Base-by-base conservation (phyloP, 1,140 invertebrate genomes). In the Euwallacea fornicatus region DNA sequence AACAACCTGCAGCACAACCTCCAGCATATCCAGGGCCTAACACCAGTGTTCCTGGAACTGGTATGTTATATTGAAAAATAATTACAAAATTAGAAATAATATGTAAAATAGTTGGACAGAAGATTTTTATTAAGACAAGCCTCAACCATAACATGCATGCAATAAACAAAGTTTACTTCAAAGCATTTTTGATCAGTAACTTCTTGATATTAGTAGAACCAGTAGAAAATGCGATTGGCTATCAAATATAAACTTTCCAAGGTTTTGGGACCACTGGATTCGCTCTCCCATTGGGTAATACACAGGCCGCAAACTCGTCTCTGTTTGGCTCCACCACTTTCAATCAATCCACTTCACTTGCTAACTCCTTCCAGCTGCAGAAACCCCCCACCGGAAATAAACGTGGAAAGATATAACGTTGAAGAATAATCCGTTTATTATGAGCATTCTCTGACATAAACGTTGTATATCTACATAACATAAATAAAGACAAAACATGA, bases 301-400 rank as follows among this genome's bases (percentile, higher is more conserved):
- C 21, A 4, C 21, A 33, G 21, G 21, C 21, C 21, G 21, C 21
- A 33, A 33, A 33, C 21, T 33, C 21, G 21, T 33, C 21, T 33
- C 64, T 74, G 21, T 77, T 77, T 64, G 74, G 74, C 43, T 70
- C 55, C 59, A 56, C 16, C 21, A 60, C 42, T 69, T 74, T 75
- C 53, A 71, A 68, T 7, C 54, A 69, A 42, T 42, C 67, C 9
- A 33, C 21, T 7, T 41, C 59, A 1, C 69, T 75, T 63, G 68
- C 67, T 15, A 62, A 44, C 62, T 62, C 67, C 54, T 78, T 78
- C 64, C 74, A 77, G 56, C 56, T 78, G 15, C 77, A 78, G 60
- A 77, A 78, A 61, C 77, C 77, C 3, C 77, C 76, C 13, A 69
- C 73, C 2, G 76, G 77, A 43, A 74, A 70, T 58, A 78, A 78